Conservation (phyloP, 2,113 vertebrate species). For the Columba livia region DNA sequence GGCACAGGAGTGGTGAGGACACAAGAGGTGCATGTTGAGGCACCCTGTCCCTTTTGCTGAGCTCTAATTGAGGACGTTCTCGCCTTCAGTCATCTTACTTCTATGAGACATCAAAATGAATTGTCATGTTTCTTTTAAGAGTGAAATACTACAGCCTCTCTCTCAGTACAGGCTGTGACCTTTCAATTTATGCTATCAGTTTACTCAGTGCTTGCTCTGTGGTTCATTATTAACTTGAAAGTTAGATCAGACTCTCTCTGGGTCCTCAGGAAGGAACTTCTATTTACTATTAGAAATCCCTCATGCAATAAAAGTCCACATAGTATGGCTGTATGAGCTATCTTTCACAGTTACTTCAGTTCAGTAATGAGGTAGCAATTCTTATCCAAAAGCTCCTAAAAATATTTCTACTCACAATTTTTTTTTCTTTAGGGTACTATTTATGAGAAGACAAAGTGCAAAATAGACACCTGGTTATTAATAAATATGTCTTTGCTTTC, state of each 20-base stretch:
- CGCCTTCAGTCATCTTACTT: not conserved
- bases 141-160: not conserved
- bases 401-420: not conserved
- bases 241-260: slow-evolving; percentile 21
- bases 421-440: not conserved
- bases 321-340: not conserved
- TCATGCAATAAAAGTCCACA: slow-evolving; percentile 16
- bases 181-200: slow-evolving; percentile 54
- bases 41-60: not conserved
- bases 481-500: slow-evolving; percentile 11
- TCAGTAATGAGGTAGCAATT: slow-evolving; percentile 8
- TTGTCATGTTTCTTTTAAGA: not conserved
- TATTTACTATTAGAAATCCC: slow-evolving; percentile 51
- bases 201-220: slow-evolving; percentile 41
- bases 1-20: not conserved
- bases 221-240: slow-evolving; percentile 58
- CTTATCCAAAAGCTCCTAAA: slow-evolving; percentile 1
- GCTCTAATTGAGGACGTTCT: not conserved
- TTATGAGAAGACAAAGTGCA: not conserved
- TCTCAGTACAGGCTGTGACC: slow-evolving; percentile 37
- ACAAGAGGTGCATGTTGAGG: accelerated
- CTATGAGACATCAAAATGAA: not conserved
- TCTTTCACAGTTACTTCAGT: slow-evolving; percentile 7
- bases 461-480: not conserved
- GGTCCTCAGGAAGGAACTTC: slow-evolving; percentile 27